phyloP scores from a whole-genome alignment of 2,888 invertebrate species.

The Oithona nana region DNA sequence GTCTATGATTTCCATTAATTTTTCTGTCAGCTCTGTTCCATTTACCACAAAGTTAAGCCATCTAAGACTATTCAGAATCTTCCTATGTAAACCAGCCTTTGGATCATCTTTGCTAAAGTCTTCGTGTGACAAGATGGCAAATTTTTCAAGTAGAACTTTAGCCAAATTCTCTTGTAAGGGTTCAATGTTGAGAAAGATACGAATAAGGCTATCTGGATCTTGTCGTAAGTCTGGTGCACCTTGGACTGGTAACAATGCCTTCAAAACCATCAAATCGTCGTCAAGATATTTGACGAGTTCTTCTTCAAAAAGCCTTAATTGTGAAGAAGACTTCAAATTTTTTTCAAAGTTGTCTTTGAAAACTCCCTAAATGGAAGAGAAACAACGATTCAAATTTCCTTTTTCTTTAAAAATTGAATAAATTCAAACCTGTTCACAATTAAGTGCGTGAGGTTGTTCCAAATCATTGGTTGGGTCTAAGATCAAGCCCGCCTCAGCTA shows the following conservation, averaged over 20 bases:
- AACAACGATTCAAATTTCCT: background rate
- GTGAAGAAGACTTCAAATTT: background rate
- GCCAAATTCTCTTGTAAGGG: slow-evolving; percentile 20
- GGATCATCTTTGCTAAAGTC: slow-evolving; percentile 2
- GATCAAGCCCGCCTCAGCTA: background rate
- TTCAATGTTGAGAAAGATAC: slow-evolving; percentile 21
- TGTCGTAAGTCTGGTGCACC: background rate
- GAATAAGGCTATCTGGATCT: slow-evolving; percentile 18
- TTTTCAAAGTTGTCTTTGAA: background rate
- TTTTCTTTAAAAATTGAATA: background rate
- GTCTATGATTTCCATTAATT: slow-evolving; percentile 20
- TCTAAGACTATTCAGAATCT: slow-evolving; percentile 21
- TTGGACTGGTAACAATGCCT: background rate
- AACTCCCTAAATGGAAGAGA: background rate
- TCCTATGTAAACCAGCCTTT: slow-evolving; percentile 18
- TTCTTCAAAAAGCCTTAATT: background rate
- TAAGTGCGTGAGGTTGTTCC: background rate
- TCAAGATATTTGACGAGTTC: background rate
- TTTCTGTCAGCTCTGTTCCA: slow-evolving; percentile 19
- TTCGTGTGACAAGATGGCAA: slow-evolving; percentile 12
- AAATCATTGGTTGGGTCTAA: background rate
- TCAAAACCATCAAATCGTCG: background rate
- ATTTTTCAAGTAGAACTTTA: slow-evolving; percentile 20
- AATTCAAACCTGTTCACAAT: background rate
- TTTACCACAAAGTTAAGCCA: slow-evolving; percentile 20